Percentiles rank a stretch among this genome's conserved stretches.
Conservation (phyloP, 1,140 invertebrate genomes). For the Lethrus apterus region DNA sequence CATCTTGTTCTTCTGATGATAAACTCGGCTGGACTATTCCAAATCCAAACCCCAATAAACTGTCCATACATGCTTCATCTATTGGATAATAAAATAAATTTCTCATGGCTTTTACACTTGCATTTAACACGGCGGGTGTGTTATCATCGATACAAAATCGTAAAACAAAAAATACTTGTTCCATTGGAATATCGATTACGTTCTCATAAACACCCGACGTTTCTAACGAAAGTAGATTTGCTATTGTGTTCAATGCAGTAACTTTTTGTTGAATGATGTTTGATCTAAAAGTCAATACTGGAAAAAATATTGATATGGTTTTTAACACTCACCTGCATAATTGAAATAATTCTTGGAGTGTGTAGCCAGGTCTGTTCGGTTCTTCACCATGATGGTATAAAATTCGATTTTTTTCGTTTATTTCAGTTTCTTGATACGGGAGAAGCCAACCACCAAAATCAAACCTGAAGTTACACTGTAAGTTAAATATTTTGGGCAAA, state of each 20-base stretch:
- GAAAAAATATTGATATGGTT: neutral
- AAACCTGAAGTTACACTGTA: slow-evolving; percentile 41
- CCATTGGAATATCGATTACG: slow-evolving; percentile 54
- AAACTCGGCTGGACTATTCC: slow-evolving; percentile 57
- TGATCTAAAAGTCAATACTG: slow-evolving; percentile 42
- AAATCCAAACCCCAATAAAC: slow-evolving; percentile 58
- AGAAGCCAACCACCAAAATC: slow-evolving; percentile 60
- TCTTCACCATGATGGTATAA: slow-evolving; percentile 90
- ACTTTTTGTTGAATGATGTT: slow-evolving; percentile 70
- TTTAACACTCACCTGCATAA: slow-evolving; percentile 42
- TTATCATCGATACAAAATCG: slow-evolving; percentile 81
- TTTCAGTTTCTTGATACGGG: slow-evolving; percentile 57
- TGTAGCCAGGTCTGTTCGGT: slow-evolving; percentile 82
- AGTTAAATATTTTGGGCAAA: slow-evolving; percentile 3
- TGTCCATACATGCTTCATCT: slow-evolving; percentile 70
- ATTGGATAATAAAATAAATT: slow-evolving; percentile 65
- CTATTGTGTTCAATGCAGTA: slow-evolving; percentile 68
- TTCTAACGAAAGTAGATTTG: slow-evolving; percentile 69
- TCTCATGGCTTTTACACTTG: slow-evolving; percentile 63
- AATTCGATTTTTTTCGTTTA: slow-evolving; percentile 50
- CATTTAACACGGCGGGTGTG: slow-evolving; percentile 60
- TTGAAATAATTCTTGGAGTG: slow-evolving; percentile 76
- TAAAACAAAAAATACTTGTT: slow-evolving; percentile 69
- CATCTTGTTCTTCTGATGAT: slow-evolving; percentile 48
- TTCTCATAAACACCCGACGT: slow-evolving; percentile 64